These are phyloP conservation scores for Irena cyanogastra DNA, from an alignment of 2,113 vertebrate species.

Conservation along the genomic window DNA sequence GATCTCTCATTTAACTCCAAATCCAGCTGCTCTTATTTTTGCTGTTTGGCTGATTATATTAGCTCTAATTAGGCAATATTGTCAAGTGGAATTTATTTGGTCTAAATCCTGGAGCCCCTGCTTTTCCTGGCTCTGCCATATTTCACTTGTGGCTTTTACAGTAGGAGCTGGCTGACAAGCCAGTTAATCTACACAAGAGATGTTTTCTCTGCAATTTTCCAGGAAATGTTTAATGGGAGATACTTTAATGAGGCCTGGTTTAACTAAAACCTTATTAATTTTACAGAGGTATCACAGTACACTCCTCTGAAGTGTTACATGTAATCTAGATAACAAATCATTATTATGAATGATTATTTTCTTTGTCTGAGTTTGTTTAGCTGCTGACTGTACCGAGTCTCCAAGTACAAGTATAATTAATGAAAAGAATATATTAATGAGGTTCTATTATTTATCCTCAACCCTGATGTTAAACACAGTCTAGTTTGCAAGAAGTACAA, in stretches of 20 bases:
- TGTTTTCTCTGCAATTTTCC: slow-evolving; percentile 15
- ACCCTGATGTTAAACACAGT: not conserved
- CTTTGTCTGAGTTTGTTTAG: slow-evolving; percentile 13
- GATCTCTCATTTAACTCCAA: not conserved
- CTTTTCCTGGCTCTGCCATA: not conserved
- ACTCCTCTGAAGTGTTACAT: not conserved
- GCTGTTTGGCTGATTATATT: not conserved
- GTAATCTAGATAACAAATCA: not conserved
- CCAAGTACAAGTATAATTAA: not conserved
- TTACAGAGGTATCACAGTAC: not conserved
- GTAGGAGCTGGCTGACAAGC: slow-evolving; percentile 39
- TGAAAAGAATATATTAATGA: not conserved
- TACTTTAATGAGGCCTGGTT: slow-evolving; percentile 29
- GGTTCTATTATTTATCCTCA: not conserved
- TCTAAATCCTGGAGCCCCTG: not conserved
- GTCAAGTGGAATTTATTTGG: not conserved
- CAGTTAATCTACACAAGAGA: slow-evolving; percentile 16
- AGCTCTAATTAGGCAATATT: not conserved
- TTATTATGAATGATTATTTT: slow-evolving; percentile 1
- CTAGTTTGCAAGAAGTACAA: not conserved
- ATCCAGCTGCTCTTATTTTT: not conserved
- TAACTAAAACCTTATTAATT: slow-evolving; percentile 37
- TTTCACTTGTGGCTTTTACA: slow-evolving; percentile 22
- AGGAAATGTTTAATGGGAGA: slow-evolving; percentile 30
- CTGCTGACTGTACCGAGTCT: not conserved